Evolutionary conservation across 2,113 vertebrate species (phyloP).

Genomic region (Lathamus discolor): DNA sequence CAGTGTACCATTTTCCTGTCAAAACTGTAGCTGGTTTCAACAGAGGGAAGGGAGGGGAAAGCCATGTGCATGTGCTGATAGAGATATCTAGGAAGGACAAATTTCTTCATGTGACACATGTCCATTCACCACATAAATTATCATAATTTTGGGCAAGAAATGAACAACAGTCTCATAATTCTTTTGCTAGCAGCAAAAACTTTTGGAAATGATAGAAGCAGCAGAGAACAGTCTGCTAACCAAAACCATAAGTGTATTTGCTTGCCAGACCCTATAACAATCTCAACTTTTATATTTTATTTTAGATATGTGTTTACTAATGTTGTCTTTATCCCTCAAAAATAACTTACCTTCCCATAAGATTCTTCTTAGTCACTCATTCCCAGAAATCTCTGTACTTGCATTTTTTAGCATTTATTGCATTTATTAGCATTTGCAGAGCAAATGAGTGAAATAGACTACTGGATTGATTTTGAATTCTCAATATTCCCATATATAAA

Average conservation of each 20-base stretch:
- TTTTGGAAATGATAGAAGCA: not conserved
- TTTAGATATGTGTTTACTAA: not conserved
- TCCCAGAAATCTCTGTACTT: not conserved
- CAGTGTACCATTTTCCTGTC: constrained; percentile 29
- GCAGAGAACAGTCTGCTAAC: not conserved
- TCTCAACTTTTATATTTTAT: not conserved
- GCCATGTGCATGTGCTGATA: constrained; percentile 32
- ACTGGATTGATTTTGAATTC: not conserved
- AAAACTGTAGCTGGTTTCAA: constrained; percentile 2
- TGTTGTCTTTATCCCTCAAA: not conserved
- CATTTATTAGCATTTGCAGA: not conserved
- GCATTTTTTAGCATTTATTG: not conserved
- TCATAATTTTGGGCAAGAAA: not conserved
- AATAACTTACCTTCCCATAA: not conserved
- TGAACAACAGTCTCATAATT: not conserved
- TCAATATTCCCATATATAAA: not conserved
- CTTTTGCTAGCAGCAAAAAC: not conserved
- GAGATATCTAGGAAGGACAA: constrained; percentile 41
- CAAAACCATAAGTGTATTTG: not conserved
- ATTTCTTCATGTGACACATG: not conserved
- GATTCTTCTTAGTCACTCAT: not conserved
- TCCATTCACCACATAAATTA: not conserved
- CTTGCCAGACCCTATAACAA: not conserved
- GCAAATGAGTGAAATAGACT: not conserved
- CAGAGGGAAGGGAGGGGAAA: not conserved